These are phyloP conservation scores for Solenodon paradoxus DNA, from an alignment of 2,113 vertebrate species.

Conservation along the genomic window DNA sequence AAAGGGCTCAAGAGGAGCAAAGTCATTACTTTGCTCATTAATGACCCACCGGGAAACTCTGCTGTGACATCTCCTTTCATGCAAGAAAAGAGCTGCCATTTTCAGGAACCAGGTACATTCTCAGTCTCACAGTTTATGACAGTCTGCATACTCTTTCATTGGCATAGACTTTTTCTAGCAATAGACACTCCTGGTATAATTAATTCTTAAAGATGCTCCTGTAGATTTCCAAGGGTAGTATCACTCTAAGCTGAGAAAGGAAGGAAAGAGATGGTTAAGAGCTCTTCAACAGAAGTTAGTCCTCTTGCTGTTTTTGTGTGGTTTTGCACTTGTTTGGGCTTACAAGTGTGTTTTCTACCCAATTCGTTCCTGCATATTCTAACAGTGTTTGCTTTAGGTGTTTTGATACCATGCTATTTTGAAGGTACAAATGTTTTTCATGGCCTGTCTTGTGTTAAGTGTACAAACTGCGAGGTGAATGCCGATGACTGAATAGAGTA, in stretches of 20 bases:
- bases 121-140: neutral
- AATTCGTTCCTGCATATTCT: constrained; percentile 51
- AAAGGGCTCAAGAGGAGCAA: neutral
- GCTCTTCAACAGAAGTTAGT: neutral
- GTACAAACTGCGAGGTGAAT: constrained; percentile 22
- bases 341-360: constrained; percentile 22
- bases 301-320: neutral
- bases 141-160: neutral
- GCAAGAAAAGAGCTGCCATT: neutral
- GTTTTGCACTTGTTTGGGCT: constrained; percentile 54
- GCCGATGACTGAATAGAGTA: neutral
- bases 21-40: neutral
- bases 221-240: neutral
- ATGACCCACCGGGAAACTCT: neutral
- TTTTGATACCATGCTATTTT: constrained; percentile 49
- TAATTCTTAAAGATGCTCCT: neutral
- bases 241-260: neutral
- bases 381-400: constrained; percentile 47
- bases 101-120: too few relatives aligned
- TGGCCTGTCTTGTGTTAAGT: constrained; percentile 23
- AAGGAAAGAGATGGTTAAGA: neutral
- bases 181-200: rapidly evolving
- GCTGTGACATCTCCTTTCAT: neutral
- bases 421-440: constrained; percentile 51
- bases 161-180: neutral